Base-by-base conservation (phyloP, 1,140 invertebrate species). In the Drosophila setifemur region DNA sequence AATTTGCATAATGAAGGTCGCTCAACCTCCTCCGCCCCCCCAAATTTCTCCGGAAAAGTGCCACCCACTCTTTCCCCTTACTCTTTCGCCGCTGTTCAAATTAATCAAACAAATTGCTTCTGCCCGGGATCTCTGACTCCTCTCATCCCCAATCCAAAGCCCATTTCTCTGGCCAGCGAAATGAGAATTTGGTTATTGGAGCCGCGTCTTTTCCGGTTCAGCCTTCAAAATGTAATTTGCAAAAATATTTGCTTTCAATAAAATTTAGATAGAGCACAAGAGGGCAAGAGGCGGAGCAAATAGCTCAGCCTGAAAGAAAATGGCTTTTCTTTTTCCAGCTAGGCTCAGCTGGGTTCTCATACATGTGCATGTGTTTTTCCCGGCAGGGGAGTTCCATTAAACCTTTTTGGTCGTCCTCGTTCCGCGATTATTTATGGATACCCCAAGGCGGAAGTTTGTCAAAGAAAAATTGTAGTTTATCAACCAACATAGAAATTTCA, bases 1-100 rank as follows among this genome's bases (percentile, higher is more conserved):
- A 86, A 86, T 86, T 86, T 87, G 76, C 81, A 86, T 86, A 86
- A 86, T 86, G 81, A 86, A 86, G 81, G 82, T 86, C 72, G 60
- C 4, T 48, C 39, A 64, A 5, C n/a, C 2, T 43, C n/a, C 16
- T 1, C 2, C 29, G 25, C 23, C 14, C 3, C 35, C 14, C 3
- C 11, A 8, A 19, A 14, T 11, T 19, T 14, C 50, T 9, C 14
- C 31, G 2, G 3, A n/a, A n/a, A n/a, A n/a, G n/a, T n/a, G n/a
- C 16, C 14, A 4, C 2, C 3, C 5, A 14, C 5, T 9, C 28
- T 25, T 26, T 21, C 64, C 19, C 43, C 16, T 16, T 7, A 3
- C 29, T 9, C 23, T n/a, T 53, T 18, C 37, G 12, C 44, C 47
- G 40, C 60, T 67, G 35, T 49, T 61, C 67, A 70, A 81, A 86